Base-by-base conservation (phyloP, 2,113 vertebrate species). In the Condylura cristata region DNA sequence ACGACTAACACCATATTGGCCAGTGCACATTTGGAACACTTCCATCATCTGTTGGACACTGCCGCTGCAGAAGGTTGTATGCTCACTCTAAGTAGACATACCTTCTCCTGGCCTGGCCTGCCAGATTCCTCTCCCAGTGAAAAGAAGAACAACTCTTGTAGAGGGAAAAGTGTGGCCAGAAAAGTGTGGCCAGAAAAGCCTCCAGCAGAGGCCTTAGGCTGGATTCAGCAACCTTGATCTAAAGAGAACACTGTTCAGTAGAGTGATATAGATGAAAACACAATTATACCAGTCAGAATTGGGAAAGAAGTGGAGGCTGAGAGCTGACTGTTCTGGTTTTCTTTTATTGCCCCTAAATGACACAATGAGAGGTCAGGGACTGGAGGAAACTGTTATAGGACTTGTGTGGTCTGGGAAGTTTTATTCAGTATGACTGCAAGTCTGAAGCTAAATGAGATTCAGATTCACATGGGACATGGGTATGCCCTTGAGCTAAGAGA, bases 21-120 rank as follows among this genome's bases (percentile, higher is more conserved):
- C 3, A 26, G 4, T 5, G 32, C 6, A 13, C 12, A 37, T 48
- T 14, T 0, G 6, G 6, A 26, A 4, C 41, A 2, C 60, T 83
- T 58, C 18, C 28, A 12, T 61, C 32, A 1, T 30, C 34, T 68
- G 1, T 68, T 34, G 24, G 5, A 8, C 26, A 28, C 32, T 74
- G 30, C 9, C 39, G 0, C 37, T 24, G 7, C 6, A 6, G 22
- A 71, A n/a, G n/a, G 22, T 51, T 51, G 48, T 26, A 26, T 20
- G 6, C 18, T 48, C 22, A 2, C 32, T 72, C 41, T 78, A 34
- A n/a, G 39, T 71, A 46, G 58, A 2, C 28, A 8, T 3, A 30
- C 34, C 34, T 11, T 74, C 28, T 37, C 8, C 41, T 74, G 32
- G 17, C 32, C 22, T 74, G 32, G 17, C 32, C 22, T 39, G 1